Base-by-base conservation (phyloP, 2,888 invertebrate genomes). In the Acanthosepion lycidas region DNA sequence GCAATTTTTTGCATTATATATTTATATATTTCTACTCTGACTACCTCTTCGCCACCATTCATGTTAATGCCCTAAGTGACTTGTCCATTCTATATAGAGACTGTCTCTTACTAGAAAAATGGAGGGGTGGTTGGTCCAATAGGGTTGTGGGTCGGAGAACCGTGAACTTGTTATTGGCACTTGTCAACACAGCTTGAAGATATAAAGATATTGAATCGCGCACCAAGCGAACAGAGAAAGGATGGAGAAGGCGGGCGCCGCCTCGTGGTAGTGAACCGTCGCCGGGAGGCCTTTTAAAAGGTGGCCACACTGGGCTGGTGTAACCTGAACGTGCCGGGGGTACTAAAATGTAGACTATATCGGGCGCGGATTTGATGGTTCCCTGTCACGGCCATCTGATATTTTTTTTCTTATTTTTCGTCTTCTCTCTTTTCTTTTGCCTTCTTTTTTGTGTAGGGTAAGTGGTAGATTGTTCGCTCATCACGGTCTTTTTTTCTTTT, bases 61-160 rank as follows among this genome's bases (percentile, higher is more conserved):
- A n/a, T 78, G 78, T 78, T 78, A 78, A 78, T 78, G 78, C n/a
- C 78, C 78, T n/a, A 78, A 78, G 78, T 78, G 78, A 78, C 78
- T 78, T n/a, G 78, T 78, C n/a, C 78, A 18, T 78, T 78, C n/a
- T n/a, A 15, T 78, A 78, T 78, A n/a, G 78, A n/a, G 78, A 78
- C 78, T n/a, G 78, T 78, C 78, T 78, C 78, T n/a, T 78, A 78
- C 78, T 33, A 78, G 15, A 33, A 78, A 78, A 78, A 78, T n/a
- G 33, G 15, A 5, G 12, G 78, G 78, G 78, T n/a, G 78, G n/a
- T 78, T n/a, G 78, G 78, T 78, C 78, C 78, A 78, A n/a, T 18
- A 78, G 78, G 78, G 78, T n/a, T n/a, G 78, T 78, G 78, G 78
- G 78, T 78, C n/a, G 78, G 78, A 12, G n/a, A 78, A 78, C 78